Evolutionary conservation across 1,140 invertebrate genomes (phyloP).

Genomic region (Pomacea maculata): DNA sequence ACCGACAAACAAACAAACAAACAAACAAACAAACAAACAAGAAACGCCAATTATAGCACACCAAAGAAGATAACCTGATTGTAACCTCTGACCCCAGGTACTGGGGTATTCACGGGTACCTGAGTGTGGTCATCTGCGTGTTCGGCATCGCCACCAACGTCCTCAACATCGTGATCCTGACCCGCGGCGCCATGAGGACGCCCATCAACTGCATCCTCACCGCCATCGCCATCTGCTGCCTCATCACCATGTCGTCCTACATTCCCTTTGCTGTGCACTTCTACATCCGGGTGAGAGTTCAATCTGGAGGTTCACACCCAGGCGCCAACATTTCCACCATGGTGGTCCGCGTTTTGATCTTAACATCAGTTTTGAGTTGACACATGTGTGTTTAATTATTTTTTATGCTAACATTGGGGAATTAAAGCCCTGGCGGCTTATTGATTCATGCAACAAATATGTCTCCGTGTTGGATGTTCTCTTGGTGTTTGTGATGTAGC

Average conservation of each 20-base stretch:
- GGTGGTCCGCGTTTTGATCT: too few species aligned
- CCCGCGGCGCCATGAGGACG: constrained; percentile 82
- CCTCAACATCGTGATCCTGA: constrained; percentile 88
- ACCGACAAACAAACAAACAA: background rate
- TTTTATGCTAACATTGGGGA: too few species aligned
- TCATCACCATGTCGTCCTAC: constrained; percentile 88
- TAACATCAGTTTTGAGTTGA: too few species aligned
- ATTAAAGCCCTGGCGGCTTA: too few species aligned
- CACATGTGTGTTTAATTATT: too few species aligned
- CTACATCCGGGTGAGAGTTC: constrained; percentile 30
- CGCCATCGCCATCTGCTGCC: constrained; percentile 82
- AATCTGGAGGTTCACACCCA: too few species aligned
- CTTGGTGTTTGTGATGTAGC: too few species aligned
- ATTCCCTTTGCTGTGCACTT: constrained; percentile 81
- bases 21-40: background rate
- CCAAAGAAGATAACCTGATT: background rate
- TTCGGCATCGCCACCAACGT: constrained; percentile 89
- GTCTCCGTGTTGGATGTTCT: too few species aligned
- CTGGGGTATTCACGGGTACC: constrained; percentile 73
- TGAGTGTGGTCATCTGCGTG: constrained; percentile 80
- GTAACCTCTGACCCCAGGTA: constrained; percentile 45
- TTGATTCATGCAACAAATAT: too few species aligned
- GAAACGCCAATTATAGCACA: background rate
- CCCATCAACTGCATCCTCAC: constrained; percentile 88
- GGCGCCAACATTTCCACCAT: too few species aligned